Evolutionary conservation across 2,888 invertebrate species (phyloP), one percentile per base, ranked within the genome.

Genomic region (Lycaena phlaeas): DNA sequence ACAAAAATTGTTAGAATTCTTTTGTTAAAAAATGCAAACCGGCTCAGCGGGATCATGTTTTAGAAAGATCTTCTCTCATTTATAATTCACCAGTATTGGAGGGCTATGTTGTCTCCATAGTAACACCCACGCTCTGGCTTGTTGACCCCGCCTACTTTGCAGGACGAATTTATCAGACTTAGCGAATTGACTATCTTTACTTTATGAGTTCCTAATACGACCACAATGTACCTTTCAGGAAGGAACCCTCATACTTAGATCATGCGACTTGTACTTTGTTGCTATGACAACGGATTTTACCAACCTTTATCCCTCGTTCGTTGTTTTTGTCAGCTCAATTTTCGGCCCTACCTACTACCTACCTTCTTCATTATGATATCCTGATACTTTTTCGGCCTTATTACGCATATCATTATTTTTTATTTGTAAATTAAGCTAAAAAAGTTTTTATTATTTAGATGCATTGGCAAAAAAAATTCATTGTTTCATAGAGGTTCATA

Each of bases 191-290:
- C n/a, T n/a, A 42, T 52, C 51, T 49, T 28, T 25, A 1, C 12
- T 44, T 69, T 72, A 72, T 89, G 87, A 42, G 58, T 36, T 53
- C 88, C 88, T 86, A 65, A 66, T 87, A 64, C 60, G 61, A 75
- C 75, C 85, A 86, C 88, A 87, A 87, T 86, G 81, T 85, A 78
- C 87, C 88, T 89, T 88, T 89, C 89, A 89, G 89, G 88, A 89
- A 87, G 82, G 72, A 73, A 63, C 56, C 55, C 54, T 59, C 34
- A 34, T 34, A 22, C 34, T n/a, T n/a, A n/a, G n/a, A n/a, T n/a
- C n/a, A n/a, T n/a, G n/a, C n/a, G n/a, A n/a, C n/a, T n/a, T n/a
- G n/a, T n/a, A n/a, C n/a, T n/a, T 59, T 56, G 52, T 45, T 41
- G 48, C 52, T 60, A 57, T 61, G 64, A 34, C 26, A 40, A 56